Conservation (phyloP, 2,797 vertebrate species). For the Leptodactylus fallax region DNA sequence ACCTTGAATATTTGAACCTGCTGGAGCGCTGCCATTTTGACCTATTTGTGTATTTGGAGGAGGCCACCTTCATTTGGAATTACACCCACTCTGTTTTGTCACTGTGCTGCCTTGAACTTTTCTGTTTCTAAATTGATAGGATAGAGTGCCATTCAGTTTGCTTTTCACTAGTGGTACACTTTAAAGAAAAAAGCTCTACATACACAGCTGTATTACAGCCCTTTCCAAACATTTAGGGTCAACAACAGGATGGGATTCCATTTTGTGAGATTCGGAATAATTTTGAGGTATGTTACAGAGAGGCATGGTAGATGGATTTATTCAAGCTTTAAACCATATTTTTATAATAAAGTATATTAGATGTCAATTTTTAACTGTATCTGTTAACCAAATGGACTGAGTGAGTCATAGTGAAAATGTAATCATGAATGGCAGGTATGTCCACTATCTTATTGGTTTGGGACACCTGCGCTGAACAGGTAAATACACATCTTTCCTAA, state of each 20-base stretch:
- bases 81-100: too few relatives aligned
- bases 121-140: too few relatives aligned
- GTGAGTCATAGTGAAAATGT: conserved; percentile 54
- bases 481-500: not conserved
- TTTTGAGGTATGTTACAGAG: too few relatives aligned
- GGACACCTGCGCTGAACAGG: conserved; percentile 35
- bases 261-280: not conserved
- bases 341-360: too few relatives aligned
- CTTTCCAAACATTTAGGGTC: not conserved
- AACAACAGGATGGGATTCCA: not conserved
- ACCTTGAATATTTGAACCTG: too few relatives aligned
- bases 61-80: too few relatives aligned
- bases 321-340: too few relatives aligned
- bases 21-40: too few relatives aligned
- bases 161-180: not conserved
- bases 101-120: too few relatives aligned
- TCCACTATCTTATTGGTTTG: conserved; percentile 21
- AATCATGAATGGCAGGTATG: not conserved
- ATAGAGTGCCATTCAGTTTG: too few relatives aligned
- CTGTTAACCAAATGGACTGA: conserved; percentile 7
- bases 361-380: not conserved
- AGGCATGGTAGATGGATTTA: too few relatives aligned
- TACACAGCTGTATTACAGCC: not conserved
- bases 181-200: not conserved
- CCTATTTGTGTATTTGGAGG: too few relatives aligned